Conservation (phyloP, 2,113 vertebrate species). For the Macrotis lagotis region DNA sequence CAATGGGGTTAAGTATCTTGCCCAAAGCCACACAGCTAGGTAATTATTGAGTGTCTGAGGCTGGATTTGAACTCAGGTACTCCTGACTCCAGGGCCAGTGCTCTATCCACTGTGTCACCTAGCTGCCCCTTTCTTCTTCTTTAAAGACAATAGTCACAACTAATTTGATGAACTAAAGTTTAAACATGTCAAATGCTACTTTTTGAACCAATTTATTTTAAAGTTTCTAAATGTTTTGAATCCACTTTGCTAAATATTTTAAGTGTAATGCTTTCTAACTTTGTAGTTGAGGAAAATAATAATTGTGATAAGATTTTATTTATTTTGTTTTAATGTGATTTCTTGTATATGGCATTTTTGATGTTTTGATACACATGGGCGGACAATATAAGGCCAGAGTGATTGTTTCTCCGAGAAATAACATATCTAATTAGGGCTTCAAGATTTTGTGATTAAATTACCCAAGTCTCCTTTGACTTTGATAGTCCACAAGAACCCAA, state of each 20-base stretch:
- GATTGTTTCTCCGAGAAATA: background rate
- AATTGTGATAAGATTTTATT: background rate
- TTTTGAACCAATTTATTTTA: background rate
- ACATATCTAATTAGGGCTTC: background rate
- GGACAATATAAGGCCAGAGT: background rate
- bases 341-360: background rate
- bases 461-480: background rate
- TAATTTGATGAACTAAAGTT: constrained; percentile 36
- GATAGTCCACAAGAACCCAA: background rate
- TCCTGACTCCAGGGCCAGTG: too few species aligned
- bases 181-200: background rate
- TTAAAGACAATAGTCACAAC: background rate
- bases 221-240: background rate
- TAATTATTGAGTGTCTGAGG: too few species aligned
- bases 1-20: too few species aligned
- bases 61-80: too few species aligned
- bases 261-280: constrained; percentile 67
- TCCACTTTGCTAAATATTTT: background rate
- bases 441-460: background rate
- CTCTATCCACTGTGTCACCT: too few species aligned
- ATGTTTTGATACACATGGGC: background rate
- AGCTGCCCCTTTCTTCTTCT: too few species aligned
- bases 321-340: background rate
- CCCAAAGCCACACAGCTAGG: too few species aligned
- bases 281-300: constrained; percentile 58